Conservation (phyloP, 2,113 vertebrate genomes). For the Cynocephalus volans region DNA sequence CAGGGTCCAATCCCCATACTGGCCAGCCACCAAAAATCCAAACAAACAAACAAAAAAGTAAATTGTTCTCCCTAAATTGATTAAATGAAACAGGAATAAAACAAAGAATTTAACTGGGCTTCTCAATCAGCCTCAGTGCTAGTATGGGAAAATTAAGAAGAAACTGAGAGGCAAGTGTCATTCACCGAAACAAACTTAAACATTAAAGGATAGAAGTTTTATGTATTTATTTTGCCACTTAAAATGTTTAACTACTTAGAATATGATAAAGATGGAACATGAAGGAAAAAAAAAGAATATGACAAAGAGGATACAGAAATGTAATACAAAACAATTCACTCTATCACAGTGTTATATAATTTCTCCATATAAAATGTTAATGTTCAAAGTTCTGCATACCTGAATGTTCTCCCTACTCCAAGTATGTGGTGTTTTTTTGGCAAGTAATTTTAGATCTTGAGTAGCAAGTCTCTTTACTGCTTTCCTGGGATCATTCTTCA, state of each 20-base stretch:
- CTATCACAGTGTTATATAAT: not conserved
- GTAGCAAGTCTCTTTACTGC: conserved; percentile 97
- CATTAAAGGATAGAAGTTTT: not conserved
- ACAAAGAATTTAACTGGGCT: not conserved
- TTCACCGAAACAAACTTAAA: conserved; percentile 9
- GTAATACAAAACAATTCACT: not conserved
- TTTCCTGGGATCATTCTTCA: conserved; percentile 96
- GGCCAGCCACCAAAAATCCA: no score
- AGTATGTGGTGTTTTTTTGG: conserved; percentile 97
- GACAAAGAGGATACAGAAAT: conserved; percentile 44
- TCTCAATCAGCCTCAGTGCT: not conserved
- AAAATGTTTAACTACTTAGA: not conserved
- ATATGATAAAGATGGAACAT: not conserved
- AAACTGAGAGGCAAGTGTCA: not conserved
- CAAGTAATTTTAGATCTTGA: conserved; percentile 96
- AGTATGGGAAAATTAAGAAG: conserved; percentile 20
- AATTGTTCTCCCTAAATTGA: not conserved
- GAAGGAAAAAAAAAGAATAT: not conserved
- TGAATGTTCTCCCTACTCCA: conserved; percentile 98
- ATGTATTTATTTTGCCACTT: not conserved
- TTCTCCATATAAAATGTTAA: conserved; percentile 39
- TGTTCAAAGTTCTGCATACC: conserved; percentile 85
- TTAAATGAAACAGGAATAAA: conserved; percentile 22
- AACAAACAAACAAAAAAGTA: not conserved
- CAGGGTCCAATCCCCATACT: no score